A percentile compares a stretch with the other conserved stretches of the same genome.
phyloP scores from a whole-genome alignment of 1,140 invertebrate species.

The Temnothorax nylanderi region DNA sequence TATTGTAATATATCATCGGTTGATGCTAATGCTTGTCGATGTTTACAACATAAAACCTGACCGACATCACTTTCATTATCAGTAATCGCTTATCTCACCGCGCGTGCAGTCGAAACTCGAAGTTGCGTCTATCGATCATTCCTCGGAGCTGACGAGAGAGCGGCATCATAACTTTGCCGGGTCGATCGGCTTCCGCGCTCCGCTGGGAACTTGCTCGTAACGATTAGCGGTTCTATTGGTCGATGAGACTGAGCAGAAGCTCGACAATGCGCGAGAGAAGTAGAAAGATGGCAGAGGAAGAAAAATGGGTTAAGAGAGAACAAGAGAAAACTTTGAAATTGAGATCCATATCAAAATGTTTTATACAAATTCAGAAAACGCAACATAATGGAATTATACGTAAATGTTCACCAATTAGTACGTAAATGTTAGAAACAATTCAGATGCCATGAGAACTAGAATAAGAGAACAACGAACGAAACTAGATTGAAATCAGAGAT shows the following conservation, averaged over 20 bases:
- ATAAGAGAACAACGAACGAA: not conserved
- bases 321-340: not conserved
- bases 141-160: constrained; percentile 23
- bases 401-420: not conserved
- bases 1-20: constrained; percentile 31
- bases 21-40: constrained; percentile 23
- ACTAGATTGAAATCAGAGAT: not conserved
- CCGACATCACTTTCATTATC: constrained; percentile 52
- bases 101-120: constrained; percentile 20
- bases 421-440: not conserved
- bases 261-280: not conserved
- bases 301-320: constrained; percentile 14
- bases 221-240: constrained; percentile 39
- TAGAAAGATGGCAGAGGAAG: not conserved
- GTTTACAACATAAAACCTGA: constrained; percentile 27
- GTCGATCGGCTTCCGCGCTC: constrained; percentile 38
- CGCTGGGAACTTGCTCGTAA: constrained; percentile 25
- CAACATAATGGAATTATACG: constrained; percentile 7
- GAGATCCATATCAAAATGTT: not conserved
- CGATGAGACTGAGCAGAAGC: constrained; percentile 2
- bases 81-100: constrained; percentile 31
- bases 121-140: constrained; percentile 48
- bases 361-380: not conserved
- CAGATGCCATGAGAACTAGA: not conserved
- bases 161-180: constrained; percentile 28